These are phyloP conservation scores for Protaetia brevitarsis DNA, from an alignment of 1,140 invertebrate species.

Conservation along the genomic window DNA sequence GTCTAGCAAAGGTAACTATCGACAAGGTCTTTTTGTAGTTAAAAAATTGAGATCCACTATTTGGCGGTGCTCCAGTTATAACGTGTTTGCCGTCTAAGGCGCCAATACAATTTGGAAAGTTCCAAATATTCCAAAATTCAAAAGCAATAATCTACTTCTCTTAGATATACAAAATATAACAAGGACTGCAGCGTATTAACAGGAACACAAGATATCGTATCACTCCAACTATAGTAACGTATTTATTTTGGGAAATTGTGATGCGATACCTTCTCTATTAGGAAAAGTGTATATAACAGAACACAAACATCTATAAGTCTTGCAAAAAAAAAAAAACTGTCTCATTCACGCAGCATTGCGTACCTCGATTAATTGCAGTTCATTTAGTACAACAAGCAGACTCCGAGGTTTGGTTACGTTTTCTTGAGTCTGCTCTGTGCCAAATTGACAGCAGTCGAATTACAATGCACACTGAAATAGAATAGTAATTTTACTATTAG, in stretches of 20 bases:
- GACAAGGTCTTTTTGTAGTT: slow-evolving; percentile 51
- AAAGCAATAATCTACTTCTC: slow-evolving; percentile 23
- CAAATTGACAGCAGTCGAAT: background rate
- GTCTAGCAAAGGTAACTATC: slow-evolving; percentile 49
- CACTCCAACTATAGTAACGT: no score
- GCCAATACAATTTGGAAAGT: slow-evolving; percentile 42
- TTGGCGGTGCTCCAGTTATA: slow-evolving; percentile 39
- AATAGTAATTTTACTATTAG: no score
- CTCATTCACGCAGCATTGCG: background rate
- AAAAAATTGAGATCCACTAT: slow-evolving; percentile 45
- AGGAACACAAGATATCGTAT: no score
- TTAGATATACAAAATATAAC: no score
- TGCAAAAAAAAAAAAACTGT: background rate
- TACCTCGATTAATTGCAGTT: background rate
- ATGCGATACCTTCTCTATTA: no score
- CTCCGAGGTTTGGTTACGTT: background rate
- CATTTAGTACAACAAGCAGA: background rate
- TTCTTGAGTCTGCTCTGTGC: no score
- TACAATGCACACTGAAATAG: background rate
- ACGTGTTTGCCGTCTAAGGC: slow-evolving; percentile 52
- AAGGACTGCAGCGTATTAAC: no score
- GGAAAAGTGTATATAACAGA: background rate
- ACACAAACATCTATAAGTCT: background rate
- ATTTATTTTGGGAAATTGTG: no score
- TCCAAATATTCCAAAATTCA: slow-evolving; percentile 34